Conservation (phyloP, 2,797 vertebrate species). For the Ibycter americanus region DNA sequence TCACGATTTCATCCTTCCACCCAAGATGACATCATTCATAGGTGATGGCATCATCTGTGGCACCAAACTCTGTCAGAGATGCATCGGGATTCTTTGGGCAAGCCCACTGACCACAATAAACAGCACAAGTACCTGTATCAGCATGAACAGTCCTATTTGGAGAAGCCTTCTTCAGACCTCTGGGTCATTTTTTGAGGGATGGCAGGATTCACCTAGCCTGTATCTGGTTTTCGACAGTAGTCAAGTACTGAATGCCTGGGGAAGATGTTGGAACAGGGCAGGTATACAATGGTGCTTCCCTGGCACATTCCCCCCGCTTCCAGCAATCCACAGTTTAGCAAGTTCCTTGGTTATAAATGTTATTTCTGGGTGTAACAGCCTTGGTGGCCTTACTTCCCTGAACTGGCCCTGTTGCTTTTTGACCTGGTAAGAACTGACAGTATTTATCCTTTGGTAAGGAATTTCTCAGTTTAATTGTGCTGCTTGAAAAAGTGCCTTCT, state of each 20-base stretch:
- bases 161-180: not conserved
- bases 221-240: not conserved
- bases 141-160: not conserved
- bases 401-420: not conserved
- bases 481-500: not conserved
- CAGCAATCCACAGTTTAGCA: not conserved
- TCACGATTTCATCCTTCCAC: not conserved
- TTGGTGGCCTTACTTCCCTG: not conserved
- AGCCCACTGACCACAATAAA: not conserved
- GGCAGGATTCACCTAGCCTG: not conserved
- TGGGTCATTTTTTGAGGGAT: not conserved
- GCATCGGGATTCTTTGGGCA: not conserved
- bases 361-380: not conserved
- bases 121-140: not conserved
- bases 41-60: rapidly evolving
- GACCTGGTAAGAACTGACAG: not conserved
- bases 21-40: not conserved
- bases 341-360: not conserved
- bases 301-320: not conserved
- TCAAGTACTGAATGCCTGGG: not conserved
- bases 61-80: not conserved
- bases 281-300: not conserved
- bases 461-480: not conserved
- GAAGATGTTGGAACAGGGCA: not conserved
- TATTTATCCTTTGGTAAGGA: not conserved